Evolutionary conservation across 2,797 vertebrate genomes (phyloP), one percentile per base, ranked within the genome.

Genomic region (Xerus rutilus): DNA sequence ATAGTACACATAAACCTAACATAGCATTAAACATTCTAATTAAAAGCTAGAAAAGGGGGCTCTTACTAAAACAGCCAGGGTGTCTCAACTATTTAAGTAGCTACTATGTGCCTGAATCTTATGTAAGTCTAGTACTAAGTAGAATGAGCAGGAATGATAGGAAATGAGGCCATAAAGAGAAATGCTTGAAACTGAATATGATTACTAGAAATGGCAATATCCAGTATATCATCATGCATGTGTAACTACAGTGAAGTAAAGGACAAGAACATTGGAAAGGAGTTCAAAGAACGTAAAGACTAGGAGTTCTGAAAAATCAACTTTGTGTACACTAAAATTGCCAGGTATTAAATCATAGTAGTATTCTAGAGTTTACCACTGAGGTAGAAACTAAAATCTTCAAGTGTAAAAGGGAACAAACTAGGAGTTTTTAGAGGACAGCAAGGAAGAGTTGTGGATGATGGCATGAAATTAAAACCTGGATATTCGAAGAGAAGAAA

Each of bases 231-330:
- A 67, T 35, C n/a, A 69, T 11, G 23, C 1, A 18, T 78, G 11
- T 15, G 10, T 90, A 49, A 43, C 13, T 73, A 30, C 9, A 7
- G 52, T 25, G 84, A 89, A 49, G 15, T 25, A 81, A 82, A 90
- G 0, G 43, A 89, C 11, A 86, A 35, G 32, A 57, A 73, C 18
- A 49, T 30, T 43, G 54, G 49, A 79, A 91, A 76, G 7, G 15
- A 91, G n/a, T 57, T 65, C 43, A 90, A 84, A 92, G 35, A 95
- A 83, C 74, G 84, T 13, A 52, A 91, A 47, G 65, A 59, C 47
- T 35, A 84, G 35, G 20, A 3, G 35, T 20, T 69, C 23, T 62
- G 23, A 93, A 81, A 8, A n/a, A 86, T 47, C 73, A 76, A 92
- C 54, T 70, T 20, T 32, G 14, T 28, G 20, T 35, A 2, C 14